Evolutionary conservation across 2,888 invertebrate species (phyloP), one percentile per base, ranked within the genome.

Genomic region (Ctenicera cuprea): DNA sequence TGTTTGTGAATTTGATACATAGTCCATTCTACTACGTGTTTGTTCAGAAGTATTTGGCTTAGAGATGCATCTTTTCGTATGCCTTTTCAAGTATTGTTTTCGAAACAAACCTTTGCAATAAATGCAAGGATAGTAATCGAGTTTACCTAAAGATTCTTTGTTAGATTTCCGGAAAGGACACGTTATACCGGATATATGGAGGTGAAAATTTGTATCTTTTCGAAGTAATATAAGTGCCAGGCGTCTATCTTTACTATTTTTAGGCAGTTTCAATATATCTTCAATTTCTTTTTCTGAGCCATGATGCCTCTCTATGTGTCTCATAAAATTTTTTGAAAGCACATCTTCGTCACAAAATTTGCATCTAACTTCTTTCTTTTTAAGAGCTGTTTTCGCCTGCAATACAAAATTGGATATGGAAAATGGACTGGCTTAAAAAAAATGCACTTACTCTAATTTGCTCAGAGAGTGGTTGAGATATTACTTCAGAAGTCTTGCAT

Each of bases 291-390:
- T 65, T 57, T 76, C 76, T 30, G 41, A 9, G 9, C 26, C 54
- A 43, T 77, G 73, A 5, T 38, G 26, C 62, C 76, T 74, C 30
- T 45, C 14, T 38, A 74, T 50, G 73, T 78, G 77, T 9, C 75
- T 45, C 33, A 66, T 71, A 73, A 77, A 77, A 45, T 75, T 75
- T 75, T 69, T 76, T 52, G 71, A 68, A 5, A 26, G 7, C 20
- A 75, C 61, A 62, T 78, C 73, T 41, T 73, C 61, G 11, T 77
- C 57, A 62, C 77, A 77, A 70, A 73, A 77, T 62, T 74, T 76
- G n/a, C n/a, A n/a, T n/a, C n/a, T n/a, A n/a, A n/a, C n/a, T n/a
- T n/a, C n/a, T n/a, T n/a, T n/a, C n/a, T n/a, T n/a, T n/a, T n/a
- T n/a, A n/a, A n/a, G n/a, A n/a, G n/a, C n/a, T n/a, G n/a, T n/a